These are phyloP conservation scores for Lasiurus cinereus DNA, from an alignment of 2,113 vertebrate genomes.

Conservation along the genomic window DNA sequence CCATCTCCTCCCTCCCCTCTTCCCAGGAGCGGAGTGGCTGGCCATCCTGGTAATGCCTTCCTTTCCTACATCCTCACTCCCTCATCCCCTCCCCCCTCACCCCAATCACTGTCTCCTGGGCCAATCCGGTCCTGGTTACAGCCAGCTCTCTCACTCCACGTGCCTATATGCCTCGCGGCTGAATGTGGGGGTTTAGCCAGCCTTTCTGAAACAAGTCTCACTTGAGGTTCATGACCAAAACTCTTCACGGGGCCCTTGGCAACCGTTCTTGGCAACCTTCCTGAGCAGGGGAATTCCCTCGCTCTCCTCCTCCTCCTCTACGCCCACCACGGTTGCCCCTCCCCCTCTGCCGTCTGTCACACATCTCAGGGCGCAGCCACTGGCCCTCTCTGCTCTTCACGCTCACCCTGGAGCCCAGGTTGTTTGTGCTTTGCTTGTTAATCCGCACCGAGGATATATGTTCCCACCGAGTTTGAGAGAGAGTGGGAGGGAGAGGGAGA, in stretches of 20 bases:
- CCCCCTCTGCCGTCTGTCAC: not conserved
- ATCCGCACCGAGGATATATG: too few relatives aligned
- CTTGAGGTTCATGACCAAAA: not conserved
- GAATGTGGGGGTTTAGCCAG: not conserved
- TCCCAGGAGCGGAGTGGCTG: not conserved
- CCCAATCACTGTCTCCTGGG: not conserved
- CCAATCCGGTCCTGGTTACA: not conserved
- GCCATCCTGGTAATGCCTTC: not conserved
- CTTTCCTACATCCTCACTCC: not conserved
- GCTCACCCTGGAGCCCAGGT: not conserved
- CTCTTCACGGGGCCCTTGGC: not conserved
- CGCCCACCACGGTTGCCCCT: not conserved
- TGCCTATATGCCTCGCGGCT: not conserved
- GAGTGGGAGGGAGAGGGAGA: too few relatives aligned
- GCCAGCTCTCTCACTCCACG: not conserved
- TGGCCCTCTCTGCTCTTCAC: not conserved
- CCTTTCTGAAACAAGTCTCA: not conserved
- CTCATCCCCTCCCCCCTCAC: accelerated
- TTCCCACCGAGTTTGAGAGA: too few relatives aligned
- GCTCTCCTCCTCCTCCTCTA: not conserved
- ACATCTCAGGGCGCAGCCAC: not conserved
- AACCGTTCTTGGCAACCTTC: not conserved
- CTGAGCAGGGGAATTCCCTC: not conserved
- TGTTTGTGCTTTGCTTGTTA: not conserved
- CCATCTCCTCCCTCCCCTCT: not conserved